These are phyloP conservation scores for Smittia sp. DNA, from an alignment of 2,888 invertebrate genomes.

Conservation along the genomic window DNA sequence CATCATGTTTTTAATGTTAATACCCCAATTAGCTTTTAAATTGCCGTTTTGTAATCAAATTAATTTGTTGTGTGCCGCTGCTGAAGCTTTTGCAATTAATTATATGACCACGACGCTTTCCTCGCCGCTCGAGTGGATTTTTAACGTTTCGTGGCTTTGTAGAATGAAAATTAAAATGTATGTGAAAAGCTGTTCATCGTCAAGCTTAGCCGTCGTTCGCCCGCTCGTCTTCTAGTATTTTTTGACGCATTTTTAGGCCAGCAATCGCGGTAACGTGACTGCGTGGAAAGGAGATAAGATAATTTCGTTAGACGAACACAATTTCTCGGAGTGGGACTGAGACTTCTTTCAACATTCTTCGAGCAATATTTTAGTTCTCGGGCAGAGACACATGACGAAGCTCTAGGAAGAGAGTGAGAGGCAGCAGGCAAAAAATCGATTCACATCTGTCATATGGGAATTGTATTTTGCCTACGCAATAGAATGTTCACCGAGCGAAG, in stretches of 20 bases:
- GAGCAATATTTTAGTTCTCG: not conserved
- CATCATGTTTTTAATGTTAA: slow-evolving; percentile 40
- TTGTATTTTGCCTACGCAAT: slow-evolving; percentile 9
- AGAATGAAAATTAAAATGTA: not conserved
- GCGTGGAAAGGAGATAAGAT: not conserved
- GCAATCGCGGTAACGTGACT: not conserved
- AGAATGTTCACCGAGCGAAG: not conserved
- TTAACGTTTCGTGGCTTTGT: not conserved
- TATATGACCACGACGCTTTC: slow-evolving; percentile 37
- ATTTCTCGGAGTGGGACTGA: not conserved
- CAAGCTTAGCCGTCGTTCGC: not conserved
- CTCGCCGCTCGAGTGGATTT: not conserved
- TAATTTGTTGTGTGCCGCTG: slow-evolving; percentile 33
- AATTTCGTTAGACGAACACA: not conserved
- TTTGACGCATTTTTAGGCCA: slow-evolving; percentile 1
- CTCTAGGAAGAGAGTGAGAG: not conserved
- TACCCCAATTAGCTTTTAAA: slow-evolving; percentile 40
- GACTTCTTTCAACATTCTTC: not conserved
- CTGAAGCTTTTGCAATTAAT: slow-evolving; percentile 35
- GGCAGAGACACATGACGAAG: too few species aligned
- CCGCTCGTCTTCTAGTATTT: too few species aligned
- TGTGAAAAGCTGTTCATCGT: not conserved
- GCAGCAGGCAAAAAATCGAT: slow-evolving; percentile 21
- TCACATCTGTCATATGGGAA: slow-evolving; percentile 35
- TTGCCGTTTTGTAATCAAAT: slow-evolving; percentile 39